Conservation (phyloP, 2,113 vertebrate genomes). For the Cromileptes altivelis region DNA sequence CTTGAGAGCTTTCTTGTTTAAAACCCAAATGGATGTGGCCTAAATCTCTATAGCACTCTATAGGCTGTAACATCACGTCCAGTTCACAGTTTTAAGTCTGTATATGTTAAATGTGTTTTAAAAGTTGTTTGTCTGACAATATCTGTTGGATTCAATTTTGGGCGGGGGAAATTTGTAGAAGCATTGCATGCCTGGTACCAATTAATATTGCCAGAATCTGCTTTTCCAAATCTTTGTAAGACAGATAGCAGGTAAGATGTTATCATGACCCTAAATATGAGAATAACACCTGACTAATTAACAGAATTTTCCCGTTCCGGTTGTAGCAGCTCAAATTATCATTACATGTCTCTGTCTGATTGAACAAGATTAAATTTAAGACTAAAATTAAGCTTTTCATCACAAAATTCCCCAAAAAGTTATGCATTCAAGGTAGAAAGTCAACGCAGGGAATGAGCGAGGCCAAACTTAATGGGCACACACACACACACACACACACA, state of each 20-base stretch:
- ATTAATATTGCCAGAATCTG: no score
- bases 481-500: background rate
- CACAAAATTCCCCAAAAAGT: background rate
- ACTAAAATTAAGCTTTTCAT: background rate
- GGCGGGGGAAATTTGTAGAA: background rate
- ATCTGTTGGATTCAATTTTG: no score
- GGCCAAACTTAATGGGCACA: conserved; percentile 9
- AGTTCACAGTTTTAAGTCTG: no score
- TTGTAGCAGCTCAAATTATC: background rate
- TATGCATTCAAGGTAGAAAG: conserved; percentile 11
- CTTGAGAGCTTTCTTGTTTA: no score
- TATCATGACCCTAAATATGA: background rate
- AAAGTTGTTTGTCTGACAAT: no score
- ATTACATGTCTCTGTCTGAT: background rate
- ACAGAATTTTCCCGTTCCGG: no score
- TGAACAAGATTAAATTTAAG: background rate
- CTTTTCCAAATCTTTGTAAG: no score
- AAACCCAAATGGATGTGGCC: no score
- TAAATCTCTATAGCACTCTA: no score
- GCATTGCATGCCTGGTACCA: background rate
- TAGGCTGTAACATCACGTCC: no score
- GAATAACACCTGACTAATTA: background rate
- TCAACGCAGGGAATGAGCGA: background rate
- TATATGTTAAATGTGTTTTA: no score
- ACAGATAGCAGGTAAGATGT: background rate